These are phyloP conservation scores for Albula glossodonta DNA, from an alignment of 2,113 vertebrate species.

Conservation along the genomic window DNA sequence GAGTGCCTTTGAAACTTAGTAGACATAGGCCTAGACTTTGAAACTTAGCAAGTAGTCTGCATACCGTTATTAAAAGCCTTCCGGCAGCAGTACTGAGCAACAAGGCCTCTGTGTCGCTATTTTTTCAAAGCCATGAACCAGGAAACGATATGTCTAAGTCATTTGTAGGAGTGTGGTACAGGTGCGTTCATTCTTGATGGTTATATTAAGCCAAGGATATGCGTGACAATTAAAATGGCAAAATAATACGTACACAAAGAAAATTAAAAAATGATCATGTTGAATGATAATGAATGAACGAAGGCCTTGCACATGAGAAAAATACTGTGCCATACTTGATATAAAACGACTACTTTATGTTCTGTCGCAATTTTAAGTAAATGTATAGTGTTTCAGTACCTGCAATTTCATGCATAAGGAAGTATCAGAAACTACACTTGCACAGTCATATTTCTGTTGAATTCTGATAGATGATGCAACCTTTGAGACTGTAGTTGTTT, in stretches of 20 bases:
- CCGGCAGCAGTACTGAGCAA: background rate
- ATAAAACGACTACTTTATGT: too few species aligned
- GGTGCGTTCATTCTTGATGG: background rate
- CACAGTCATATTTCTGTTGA: too few species aligned
- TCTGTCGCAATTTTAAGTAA: too few species aligned
- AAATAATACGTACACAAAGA: too few species aligned
- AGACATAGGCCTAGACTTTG: background rate
- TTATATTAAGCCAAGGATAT: background rate
- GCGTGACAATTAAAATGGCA: background rate
- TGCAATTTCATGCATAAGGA: too few species aligned
- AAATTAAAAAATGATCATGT: too few species aligned
- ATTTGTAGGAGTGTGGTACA: background rate
- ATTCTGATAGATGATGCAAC: too few species aligned
- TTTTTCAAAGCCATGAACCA: slow-evolving; percentile 2
- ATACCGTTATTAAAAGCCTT: background rate
- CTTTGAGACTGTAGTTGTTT: too few species aligned
- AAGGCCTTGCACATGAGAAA: background rate
- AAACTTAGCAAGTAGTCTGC: background rate
- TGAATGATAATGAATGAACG: background rate
- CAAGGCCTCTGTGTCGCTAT: background rate
- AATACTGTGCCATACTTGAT: background rate
- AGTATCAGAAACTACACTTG: too few species aligned
- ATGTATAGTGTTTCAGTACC: too few species aligned
- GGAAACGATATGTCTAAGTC: background rate
- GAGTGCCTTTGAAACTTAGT: background rate